phyloP scores from a whole-genome alignment of 2,113 vertebrate species.

The Apistogramma diplotaenia region DNA sequence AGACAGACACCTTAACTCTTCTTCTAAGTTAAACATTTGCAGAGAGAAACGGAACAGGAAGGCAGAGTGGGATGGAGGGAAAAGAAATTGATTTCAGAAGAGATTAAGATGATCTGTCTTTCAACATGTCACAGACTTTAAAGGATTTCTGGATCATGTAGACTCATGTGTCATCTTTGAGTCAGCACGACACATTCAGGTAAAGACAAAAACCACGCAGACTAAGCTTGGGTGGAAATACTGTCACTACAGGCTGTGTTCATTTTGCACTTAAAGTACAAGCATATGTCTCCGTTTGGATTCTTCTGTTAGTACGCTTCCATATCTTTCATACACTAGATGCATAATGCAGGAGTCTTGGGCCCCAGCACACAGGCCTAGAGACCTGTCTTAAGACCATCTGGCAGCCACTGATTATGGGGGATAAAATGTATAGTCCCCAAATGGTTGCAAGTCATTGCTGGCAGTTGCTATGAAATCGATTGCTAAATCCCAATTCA shows the following conservation, averaged over 20 bases:
- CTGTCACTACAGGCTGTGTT: not conserved
- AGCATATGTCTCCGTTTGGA: not conserved
- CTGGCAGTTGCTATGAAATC: not conserved
- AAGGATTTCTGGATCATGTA: constrained; percentile 20
- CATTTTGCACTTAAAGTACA: not conserved
- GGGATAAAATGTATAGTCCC: not conserved
- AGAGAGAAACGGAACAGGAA: not conserved
- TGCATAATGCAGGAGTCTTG: not conserved
- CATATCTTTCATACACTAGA: too few species aligned
- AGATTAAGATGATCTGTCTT: constrained; percentile 23
- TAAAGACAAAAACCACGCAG: not conserved
- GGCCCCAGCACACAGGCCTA: not conserved
- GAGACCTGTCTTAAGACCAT: not conserved
- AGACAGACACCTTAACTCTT: constrained; percentile 36
- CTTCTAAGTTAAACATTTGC: constrained; percentile 26
- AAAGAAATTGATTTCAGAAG: not conserved
- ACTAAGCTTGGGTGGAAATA: not conserved
- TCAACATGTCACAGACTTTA: constrained; percentile 13
- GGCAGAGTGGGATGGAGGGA: not conserved
- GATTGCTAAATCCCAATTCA: not conserved
- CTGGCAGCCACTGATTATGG: not conserved
- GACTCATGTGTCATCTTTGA: not conserved
- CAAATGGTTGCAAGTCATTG: too few species aligned
- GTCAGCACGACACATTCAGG: not conserved
- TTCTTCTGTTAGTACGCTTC: not conserved